These are phyloP conservation scores for Phymastichus coffea DNA, from an alignment of 1,140 invertebrate species.

Conservation along the genomic window DNA sequence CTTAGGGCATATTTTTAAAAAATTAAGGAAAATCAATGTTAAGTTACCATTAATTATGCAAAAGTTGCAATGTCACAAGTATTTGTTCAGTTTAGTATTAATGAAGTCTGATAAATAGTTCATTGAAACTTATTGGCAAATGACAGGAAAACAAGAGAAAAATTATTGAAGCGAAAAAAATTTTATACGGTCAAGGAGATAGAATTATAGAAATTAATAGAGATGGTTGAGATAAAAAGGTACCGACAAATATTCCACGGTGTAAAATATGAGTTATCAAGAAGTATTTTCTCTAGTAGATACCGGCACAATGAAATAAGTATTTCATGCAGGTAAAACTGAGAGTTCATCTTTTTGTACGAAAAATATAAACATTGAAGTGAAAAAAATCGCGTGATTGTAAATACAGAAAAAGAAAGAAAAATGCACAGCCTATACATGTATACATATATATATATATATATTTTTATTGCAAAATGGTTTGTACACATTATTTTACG, in stretches of 20 bases:
- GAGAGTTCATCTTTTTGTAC: slow-evolving; percentile 35
- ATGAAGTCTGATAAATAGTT: slow-evolving; percentile 21
- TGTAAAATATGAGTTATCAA: slow-evolving; percentile 16
- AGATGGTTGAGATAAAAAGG: slow-evolving; percentile 15
- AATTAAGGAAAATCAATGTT: slow-evolving; percentile 15
- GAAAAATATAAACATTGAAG: slow-evolving; percentile 34
- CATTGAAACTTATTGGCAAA: slow-evolving; percentile 8
- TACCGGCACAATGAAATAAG: slow-evolving; percentile 1
- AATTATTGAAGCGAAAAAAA: slow-evolving; percentile 21
- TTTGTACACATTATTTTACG: slow-evolving; percentile 48
- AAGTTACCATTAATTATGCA: slow-evolving; percentile 24
- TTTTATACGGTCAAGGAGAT: slow-evolving; percentile 30
- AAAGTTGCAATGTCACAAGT: slow-evolving; percentile 15
- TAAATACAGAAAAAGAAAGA: slow-evolving; percentile 38
- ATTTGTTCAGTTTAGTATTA: slow-evolving; percentile 20
- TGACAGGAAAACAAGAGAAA: slow-evolving; percentile 1
- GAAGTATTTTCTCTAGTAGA: slow-evolving; percentile 22
- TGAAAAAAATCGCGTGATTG: slow-evolving; percentile 30
- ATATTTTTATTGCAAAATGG: slow-evolving; percentile 44
- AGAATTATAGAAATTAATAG: slow-evolving; percentile 16
- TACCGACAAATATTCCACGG: not conserved
- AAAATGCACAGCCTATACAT: slow-evolving; percentile 43
- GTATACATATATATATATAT: slow-evolving; percentile 9
- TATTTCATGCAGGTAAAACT: slow-evolving; percentile 12
- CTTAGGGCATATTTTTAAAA: slow-evolving; percentile 11